These are phyloP conservation scores for Hexactinellida sp. DNA, from an alignment of 37 sponge, comb jelly and placozoan genomes.

Conservation along the genomic window DNA sequence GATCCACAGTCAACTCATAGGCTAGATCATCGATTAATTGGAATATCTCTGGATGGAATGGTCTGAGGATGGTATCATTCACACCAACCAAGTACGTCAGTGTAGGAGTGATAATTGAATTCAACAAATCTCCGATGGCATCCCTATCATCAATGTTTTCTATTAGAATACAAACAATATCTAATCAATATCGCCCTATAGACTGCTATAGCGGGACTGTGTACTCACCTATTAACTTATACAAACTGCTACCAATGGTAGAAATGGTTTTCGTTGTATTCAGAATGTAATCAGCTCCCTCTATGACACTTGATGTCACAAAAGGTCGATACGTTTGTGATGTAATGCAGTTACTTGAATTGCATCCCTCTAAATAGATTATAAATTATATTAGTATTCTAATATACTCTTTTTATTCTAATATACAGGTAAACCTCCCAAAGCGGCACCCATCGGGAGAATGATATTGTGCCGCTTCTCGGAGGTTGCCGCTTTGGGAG, in stretches of 20 bases:
- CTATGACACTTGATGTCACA: not conserved
- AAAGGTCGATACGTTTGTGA: not conserved
- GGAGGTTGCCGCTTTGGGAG: no score
- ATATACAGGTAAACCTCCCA: no score
- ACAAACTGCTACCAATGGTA: not conserved
- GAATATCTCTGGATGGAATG: not conserved
- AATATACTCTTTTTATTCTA: no score
- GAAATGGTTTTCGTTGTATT: not conserved
- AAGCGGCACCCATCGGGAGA: no score
- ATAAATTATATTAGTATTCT: no score
- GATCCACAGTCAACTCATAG: not conserved
- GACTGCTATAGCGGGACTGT: no score
- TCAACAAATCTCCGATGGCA: not conserved
- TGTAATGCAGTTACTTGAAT: not conserved
- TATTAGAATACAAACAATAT: no score
- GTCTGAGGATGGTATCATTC: not conserved
- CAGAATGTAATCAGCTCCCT: not conserved
- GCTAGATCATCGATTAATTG: not conserved
- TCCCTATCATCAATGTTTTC: not conserved
- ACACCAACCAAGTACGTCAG: not conserved
- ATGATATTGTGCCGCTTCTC: no score
- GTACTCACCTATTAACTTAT: not conserved
- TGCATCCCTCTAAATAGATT: no score
- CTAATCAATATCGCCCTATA: no score
- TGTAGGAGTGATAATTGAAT: not conserved